Conservation (phyloP, 2,888 invertebrate genomes). For the Octodonta nipae region DNA sequence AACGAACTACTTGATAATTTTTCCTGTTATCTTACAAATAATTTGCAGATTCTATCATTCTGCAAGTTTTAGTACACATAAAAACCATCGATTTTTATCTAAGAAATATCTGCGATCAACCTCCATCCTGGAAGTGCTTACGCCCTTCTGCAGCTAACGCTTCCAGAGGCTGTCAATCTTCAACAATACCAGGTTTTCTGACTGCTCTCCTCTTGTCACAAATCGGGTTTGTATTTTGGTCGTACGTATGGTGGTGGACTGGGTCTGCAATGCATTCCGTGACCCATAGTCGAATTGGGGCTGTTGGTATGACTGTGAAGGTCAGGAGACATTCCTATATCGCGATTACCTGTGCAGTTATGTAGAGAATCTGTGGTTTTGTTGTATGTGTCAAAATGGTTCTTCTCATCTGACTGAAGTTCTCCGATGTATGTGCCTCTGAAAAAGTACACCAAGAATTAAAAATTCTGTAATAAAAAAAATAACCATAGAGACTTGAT, state of each 20-base stretch:
- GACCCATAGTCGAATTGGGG: slow-evolving; percentile 29
- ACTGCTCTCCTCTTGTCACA: slow-evolving; percentile 38
- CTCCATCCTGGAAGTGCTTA: too few species aligned
- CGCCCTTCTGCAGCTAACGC: neutral
- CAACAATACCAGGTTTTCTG: slow-evolving; percentile 19
- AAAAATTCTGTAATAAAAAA: too few species aligned
- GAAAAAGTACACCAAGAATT: too few species aligned
- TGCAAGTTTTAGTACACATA: too few species aligned
- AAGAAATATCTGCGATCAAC: too few species aligned
- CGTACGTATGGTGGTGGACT: slow-evolving; percentile 47
- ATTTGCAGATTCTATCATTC: too few species aligned
- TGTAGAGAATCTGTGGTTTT: slow-evolving; percentile 46
- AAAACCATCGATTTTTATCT: too few species aligned
- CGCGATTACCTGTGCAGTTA: slow-evolving; percentile 38
- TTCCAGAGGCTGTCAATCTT: neutral
- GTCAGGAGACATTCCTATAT: slow-evolving; percentile 28
- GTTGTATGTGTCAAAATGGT: slow-evolving; percentile 46
- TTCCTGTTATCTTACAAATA: too few species aligned
- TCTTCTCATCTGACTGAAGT: slow-evolving; percentile 45
- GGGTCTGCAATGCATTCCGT: slow-evolving; percentile 38
- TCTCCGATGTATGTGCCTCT: slow-evolving; percentile 34
- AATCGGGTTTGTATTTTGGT: slow-evolving; percentile 41
- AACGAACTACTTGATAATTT: too few species aligned
- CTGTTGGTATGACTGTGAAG: slow-evolving; percentile 29
- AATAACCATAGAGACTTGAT: too few species aligned